phyloP scores from a whole-genome alignment of 2,888 invertebrate species.

The Liposcelis brunnea region DNA sequence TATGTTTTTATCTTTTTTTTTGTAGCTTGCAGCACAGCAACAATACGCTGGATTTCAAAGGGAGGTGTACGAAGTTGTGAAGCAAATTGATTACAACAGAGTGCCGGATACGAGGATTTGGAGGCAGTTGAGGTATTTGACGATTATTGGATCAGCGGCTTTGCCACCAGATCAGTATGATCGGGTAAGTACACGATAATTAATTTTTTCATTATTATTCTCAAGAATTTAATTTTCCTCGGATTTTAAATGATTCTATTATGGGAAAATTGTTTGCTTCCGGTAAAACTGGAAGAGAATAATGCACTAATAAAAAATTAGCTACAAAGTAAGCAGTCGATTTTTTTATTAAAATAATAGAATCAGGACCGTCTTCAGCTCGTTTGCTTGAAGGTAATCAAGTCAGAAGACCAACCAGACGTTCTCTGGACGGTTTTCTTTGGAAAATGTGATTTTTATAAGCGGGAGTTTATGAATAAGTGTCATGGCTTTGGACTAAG shows the following conservation, averaged over 20 bases:
- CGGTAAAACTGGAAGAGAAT: constrained; percentile 5
- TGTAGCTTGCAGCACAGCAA: constrained; percentile 62
- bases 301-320: background rate
- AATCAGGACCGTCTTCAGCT: too few species aligned
- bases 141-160: constrained; percentile 69
- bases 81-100: constrained; percentile 44
- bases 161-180: constrained; percentile 67
- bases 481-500: too few species aligned
- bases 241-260: background rate
- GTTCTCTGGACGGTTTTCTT: too few species aligned
- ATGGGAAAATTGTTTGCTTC: constrained; percentile 1
- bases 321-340: too few species aligned
- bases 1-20: constrained; percentile 18
- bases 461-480: too few species aligned
- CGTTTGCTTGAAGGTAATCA: too few species aligned
- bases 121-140: constrained; percentile 55
- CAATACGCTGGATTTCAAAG: constrained; percentile 69
- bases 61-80: constrained; percentile 57
- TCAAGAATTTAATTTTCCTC: background rate
- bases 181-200: constrained; percentile 48
- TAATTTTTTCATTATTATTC: too few species aligned
- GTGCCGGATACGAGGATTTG: constrained; percentile 50
- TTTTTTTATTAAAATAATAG: too few species aligned
- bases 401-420: too few species aligned
- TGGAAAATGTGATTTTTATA: too few species aligned